Base-by-base conservation (phyloP, 2,797 vertebrate genomes). In the Allobates femoralis region DNA sequence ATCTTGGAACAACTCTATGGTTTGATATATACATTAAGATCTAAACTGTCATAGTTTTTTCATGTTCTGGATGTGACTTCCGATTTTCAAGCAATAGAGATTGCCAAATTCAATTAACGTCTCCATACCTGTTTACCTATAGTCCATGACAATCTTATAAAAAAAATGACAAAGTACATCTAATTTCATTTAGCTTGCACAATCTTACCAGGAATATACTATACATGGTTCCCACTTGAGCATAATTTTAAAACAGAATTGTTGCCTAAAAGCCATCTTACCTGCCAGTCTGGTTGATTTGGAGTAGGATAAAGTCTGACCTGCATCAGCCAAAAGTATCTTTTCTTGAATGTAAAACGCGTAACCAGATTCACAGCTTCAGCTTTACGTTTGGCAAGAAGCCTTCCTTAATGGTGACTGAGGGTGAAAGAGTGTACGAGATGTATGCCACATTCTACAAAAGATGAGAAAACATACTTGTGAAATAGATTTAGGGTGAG, bases 311-410 rank as follows among this genome's bases (percentile, higher is more conserved):
- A 99, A 92, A 0, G 92, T 92, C 91, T 97, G 95, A 12, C n/a
- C 94, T 94, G 0, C 93, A n/a, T 98, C 85, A 99, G 93, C 96
- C 97, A 96, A 94, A 98, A 97, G 90, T 97, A 97, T 50, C 96
- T 96, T 87, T 98, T 98, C 93, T 97, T 98, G 91, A 97, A 98
- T 89, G 96, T 89, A 3, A 98, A 97, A 85, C 96, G 94, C 0
- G 96, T 94, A 56, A 97, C 93, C 86, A 97, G 93, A 55, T 95
- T 85, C 0, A 92, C 82, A 0, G 94, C 93, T 88, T 95, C 92
- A 0, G 95, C 93, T 73, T 95, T 95, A 89, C 95, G 93, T 89
- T 96, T 96, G 85, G 93, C 87, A 98, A 94, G 91, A 94, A 96
- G 0, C 97, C 97, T 90, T 98, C 97, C 90, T 96, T 97, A 32